These are phyloP conservation scores for Thyatira batis DNA, from an alignment of 2,888 invertebrate species.

Conservation along the genomic window DNA sequence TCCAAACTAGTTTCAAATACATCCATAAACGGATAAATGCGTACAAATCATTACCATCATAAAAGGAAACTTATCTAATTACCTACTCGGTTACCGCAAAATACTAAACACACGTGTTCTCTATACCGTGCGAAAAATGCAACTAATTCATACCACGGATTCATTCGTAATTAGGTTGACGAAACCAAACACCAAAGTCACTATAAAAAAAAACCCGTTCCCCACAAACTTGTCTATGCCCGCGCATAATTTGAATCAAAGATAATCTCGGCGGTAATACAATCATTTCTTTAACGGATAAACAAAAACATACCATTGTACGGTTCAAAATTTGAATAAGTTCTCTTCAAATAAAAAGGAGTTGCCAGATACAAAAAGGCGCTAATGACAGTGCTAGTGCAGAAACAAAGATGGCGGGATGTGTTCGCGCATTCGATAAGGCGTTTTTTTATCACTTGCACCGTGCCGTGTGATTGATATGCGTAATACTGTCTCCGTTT, in stretches of 20 bases:
- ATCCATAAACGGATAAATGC: constrained; percentile 4
- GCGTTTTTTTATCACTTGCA: constrained; percentile 69
- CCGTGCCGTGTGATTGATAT: constrained; percentile 72
- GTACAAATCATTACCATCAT: constrained; percentile 31
- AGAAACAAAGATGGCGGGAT: constrained; percentile 66
- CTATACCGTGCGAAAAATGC: constrained; percentile 64
- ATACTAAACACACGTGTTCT: constrained; percentile 45
- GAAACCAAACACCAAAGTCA: constrained; percentile 27
- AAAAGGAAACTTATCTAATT: constrained; percentile 52
- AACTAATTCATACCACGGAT: constrained; percentile 55
- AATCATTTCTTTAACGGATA: constrained; percentile 62
- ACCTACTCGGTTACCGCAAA: constrained; percentile 54
- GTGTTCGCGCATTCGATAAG: constrained; percentile 74
- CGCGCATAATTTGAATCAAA: constrained; percentile 44
- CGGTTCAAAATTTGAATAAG: constrained; percentile 64
- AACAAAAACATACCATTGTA: constrained; percentile 76
- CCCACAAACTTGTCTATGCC: constrained; percentile 40
- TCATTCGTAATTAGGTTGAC: constrained; percentile 63
- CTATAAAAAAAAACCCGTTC: constrained; percentile 40
- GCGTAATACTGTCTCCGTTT: constrained; percentile 68
- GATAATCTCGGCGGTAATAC: constrained; percentile 42
- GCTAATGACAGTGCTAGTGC: constrained; percentile 70
- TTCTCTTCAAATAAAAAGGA: constrained; percentile 40
- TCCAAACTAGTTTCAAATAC: background rate
- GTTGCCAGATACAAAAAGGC: constrained; percentile 44